Evolutionary conservation across 2,113 vertebrate species (phyloP).

Genomic region (Desmodus rotundus): DNA sequence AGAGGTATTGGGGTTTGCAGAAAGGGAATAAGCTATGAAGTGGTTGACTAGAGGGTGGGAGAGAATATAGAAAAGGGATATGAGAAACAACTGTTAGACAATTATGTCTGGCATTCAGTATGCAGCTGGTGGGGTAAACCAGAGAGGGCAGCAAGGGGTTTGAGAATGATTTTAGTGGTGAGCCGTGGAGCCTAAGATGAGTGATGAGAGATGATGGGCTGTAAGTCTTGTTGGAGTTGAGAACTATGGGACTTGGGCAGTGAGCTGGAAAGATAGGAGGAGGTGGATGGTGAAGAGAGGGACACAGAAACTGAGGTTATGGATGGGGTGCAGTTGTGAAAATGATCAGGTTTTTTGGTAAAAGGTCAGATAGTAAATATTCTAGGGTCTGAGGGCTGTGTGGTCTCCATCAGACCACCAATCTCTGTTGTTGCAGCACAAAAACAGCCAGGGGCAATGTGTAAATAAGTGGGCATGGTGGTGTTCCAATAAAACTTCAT

Average conservation of each 20-base stretch:
- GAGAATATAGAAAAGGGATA: neutral
- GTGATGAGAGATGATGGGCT: neutral
- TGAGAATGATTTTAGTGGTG: neutral
- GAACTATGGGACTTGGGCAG: neutral
- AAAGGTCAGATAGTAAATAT: neutral
- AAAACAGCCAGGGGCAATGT: neutral
- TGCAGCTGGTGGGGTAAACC: neutral
- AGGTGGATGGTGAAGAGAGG: neutral
- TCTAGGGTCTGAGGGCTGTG: neutral
- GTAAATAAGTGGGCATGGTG: neutral
- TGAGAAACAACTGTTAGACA: neutral
- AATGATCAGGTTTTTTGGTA: neutral
- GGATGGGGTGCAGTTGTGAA: neutral
- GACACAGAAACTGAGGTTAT: neutral
- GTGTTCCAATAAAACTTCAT: neutral
- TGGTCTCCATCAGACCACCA: neutral
- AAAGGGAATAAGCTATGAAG: neutral
- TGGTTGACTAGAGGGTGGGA: neutral
- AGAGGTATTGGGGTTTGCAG: neutral
- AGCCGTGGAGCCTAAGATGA: neutral
- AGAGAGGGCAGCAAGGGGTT: neutral
- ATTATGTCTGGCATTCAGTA: neutral
- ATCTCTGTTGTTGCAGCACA: neutral
- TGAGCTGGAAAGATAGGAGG: neutral
- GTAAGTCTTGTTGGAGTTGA: neutral